Base-by-base conservation (phyloP, 2,888 invertebrate genomes). In the Vanessa cardui region DNA sequence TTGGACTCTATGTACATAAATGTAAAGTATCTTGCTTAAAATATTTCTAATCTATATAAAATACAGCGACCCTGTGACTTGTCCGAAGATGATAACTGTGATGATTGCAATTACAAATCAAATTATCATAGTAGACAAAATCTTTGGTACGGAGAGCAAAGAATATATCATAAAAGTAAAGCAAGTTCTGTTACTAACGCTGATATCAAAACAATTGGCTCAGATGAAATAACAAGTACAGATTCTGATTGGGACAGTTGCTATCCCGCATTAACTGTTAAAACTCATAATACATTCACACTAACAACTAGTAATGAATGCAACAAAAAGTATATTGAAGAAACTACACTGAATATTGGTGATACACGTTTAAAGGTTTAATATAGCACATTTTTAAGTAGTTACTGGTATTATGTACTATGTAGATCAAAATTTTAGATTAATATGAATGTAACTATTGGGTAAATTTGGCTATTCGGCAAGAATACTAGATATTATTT, bases 171-270 rank as follows among this genome's bases (percentile, higher is more conserved):
- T 74, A 92, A 91, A 81, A 86, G 83, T 68, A 91, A 86, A 86
- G 71, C 77, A 44, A 86, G 83, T 74, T 78, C 75, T 31, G 26
- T 54, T 73, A 67, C 73, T 44, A 68, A 73, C 62, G 73, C 75
- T 63, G 58, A 67, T 62, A 15, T 61, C 18, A 69, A 68, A 54
- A 81, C 73, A 63, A 84, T 85, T 69, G 86, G 85, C 47, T 88
- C 88, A 62, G 87, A 91, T 77, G 89, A 91, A 73, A 84, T 88
- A 68, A 84, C 90, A 62, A 88, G 85, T 72, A 86, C 85, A 47
- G 89, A 90, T 75, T 89, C 88, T 47, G 90, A 92, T 73, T 92
- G 90, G 90, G 91, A 92, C 64, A 86, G 83, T 59, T 88, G 91
- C 75, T 92, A 92, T 75, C 92, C 92, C 49, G 90, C 90, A 66